Base-by-base conservation (phyloP, 1,140 invertebrate genomes). In the Pararge aegeria region DNA sequence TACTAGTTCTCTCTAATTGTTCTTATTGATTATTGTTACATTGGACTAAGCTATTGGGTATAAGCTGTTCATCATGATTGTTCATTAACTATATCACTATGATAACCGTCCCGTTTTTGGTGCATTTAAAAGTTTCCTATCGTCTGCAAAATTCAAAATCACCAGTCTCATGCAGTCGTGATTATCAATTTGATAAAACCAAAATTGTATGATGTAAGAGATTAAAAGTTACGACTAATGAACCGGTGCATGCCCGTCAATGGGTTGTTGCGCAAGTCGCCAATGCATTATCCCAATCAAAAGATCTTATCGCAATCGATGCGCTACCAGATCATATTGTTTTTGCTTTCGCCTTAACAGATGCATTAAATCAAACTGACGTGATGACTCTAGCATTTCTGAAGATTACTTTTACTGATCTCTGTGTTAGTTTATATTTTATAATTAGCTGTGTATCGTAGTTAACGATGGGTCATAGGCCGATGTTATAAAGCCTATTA, bases 231-330 rank as follows among this genome's bases (percentile, higher is more conserved):
- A 54, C 55, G 37, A 20, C 42, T 48, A 50, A 64, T 56, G 57
- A 65, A 48, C 38, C 27, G 46, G 12, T 56, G 55, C 55, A 53
- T 53, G 42, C 42, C 42, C 38, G 21, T 61, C 55, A 53, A 61
- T 61, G 34, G 44, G 42, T 55, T 44, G 21, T 65, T 65, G 51
- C 63, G 57, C 56, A 66, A 66, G 30, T 18, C 42, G 48, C 29
- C 21, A 46, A 57, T 57, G 55, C 20, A 27, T 52, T 65, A 61
- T 65, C 63, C 61, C 49, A 55, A 65, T 57, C 38, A 46, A 48
- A 37, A 51, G 62, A 64, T 55, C 4, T 51, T 59, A 64, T 64
- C 61, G 29, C n/a, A 16, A n/a, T n/a, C 38, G 12, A 21, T 30
- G 21, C 27, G 53, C 53, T 55, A 55, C 53, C 27, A 46, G 53